These are phyloP conservation scores for Ovis aries DNA, from an alignment of 2,113 vertebrate genomes.

Conservation along the genomic window DNA sequence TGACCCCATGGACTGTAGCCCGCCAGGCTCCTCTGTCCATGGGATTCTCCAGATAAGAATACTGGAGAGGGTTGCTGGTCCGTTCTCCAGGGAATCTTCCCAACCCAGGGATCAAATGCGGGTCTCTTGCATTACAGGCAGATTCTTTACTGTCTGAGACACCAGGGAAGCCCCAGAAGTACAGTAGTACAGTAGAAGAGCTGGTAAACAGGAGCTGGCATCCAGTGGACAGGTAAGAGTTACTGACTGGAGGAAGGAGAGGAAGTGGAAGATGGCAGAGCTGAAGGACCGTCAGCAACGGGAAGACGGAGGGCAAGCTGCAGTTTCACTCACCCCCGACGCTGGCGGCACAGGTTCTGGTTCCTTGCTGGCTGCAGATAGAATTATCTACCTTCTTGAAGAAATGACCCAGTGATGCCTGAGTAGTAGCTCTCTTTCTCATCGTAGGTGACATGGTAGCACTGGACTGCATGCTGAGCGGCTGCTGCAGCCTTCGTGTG, in stretches of 20 bases:
- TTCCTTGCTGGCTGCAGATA: background rate
- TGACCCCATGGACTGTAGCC: background rate
- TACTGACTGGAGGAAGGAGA: background rate
- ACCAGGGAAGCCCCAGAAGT: background rate
- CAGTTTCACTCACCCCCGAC: background rate
- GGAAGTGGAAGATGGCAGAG: background rate
- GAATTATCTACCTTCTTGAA: background rate
- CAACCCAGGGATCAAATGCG: background rate
- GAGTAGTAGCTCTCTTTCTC: background rate
- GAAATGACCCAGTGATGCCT: background rate
- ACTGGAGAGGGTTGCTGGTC: background rate
- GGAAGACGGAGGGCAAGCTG: background rate
- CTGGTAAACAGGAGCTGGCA: background rate
- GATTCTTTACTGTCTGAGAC: background rate
- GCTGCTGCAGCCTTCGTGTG: background rate
- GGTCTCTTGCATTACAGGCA: background rate
- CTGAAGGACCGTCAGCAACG: background rate
- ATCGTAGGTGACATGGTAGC: background rate
- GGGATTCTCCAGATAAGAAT: background rate
- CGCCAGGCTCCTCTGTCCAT: background rate
- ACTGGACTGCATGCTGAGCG: background rate
- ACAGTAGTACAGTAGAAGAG: background rate
- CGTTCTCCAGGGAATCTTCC: background rate
- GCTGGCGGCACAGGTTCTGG: background rate
- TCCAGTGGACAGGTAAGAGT: background rate